Evolutionary conservation across 2,888 invertebrate species (phyloP).

Genomic region (Scaptomyza tumidula): DNA sequence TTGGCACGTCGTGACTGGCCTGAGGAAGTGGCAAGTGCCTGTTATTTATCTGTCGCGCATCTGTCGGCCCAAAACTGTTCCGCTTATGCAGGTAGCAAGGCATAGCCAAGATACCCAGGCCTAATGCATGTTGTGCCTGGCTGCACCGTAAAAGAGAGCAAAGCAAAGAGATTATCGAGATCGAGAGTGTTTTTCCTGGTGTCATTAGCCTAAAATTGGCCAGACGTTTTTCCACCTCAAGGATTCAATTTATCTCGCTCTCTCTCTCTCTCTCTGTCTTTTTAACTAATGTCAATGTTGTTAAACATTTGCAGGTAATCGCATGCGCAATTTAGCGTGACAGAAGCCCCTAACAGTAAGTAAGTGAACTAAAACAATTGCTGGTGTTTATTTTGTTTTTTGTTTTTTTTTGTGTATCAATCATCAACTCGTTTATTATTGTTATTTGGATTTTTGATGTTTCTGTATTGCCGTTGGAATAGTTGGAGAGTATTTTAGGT

Average conservation of each 20-base stretch:
- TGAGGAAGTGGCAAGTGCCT: conserved; percentile 36
- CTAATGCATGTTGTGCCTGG: conserved; percentile 60
- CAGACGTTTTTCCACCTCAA: conserved; percentile 66
- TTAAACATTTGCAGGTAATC: conserved; percentile 62
- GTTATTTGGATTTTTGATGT: conserved; percentile 53
- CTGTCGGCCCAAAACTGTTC: conserved; percentile 52
- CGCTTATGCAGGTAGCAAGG: conserved; percentile 56
- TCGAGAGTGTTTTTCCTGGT: conserved; percentile 70
- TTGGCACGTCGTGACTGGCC: conserved; percentile 69
- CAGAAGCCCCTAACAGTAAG: background rate
- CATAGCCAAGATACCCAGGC: conserved; percentile 9
- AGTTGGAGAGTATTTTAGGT: conserved; percentile 50
- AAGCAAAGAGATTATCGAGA: conserved; percentile 25
- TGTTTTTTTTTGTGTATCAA: conserved; percentile 64
- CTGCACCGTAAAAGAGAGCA: conserved; percentile 63
- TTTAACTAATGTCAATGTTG: conserved; percentile 49
- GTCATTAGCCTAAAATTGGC: conserved; percentile 76
- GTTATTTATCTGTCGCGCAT: conserved; percentile 71
- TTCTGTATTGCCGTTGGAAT: conserved; percentile 55
- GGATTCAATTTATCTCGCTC: conserved; percentile 36
- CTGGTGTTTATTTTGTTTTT: background rate
- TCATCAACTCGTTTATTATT: conserved; percentile 78
- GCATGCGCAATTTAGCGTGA: conserved; percentile 65
- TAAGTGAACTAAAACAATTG: conserved; percentile 39
- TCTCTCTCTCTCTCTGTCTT: background rate